Percentiles rank a stretch among this genome's conserved stretches.
Conservation (phyloP, 2,888 invertebrate genomes). For the Gnatocerus cornutus region DNA sequence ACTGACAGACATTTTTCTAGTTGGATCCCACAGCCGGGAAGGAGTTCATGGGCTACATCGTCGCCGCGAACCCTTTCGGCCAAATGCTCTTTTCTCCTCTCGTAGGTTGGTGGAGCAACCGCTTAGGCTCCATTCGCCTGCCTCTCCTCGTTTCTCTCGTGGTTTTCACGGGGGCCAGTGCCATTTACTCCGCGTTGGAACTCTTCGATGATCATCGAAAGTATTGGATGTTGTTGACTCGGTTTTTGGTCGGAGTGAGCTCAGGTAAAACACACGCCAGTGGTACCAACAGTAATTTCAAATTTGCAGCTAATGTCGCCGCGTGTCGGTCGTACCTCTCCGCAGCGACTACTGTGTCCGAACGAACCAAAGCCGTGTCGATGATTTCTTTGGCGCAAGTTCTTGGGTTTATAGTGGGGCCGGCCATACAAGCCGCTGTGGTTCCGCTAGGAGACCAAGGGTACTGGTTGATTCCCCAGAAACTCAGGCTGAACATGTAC, state of each 20-base stretch:
- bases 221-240: constrained; percentile 83
- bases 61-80: constrained; percentile 90
- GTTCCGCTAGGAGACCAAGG: constrained; percentile 85
- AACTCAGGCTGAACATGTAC: constrained; percentile 86
- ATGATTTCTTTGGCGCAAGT: constrained; percentile 90
- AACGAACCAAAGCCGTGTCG: constrained; percentile 88
- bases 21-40: constrained; percentile 86
- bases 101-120: constrained; percentile 90
- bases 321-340: constrained; percentile 89
- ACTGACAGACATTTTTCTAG: too few species aligned
- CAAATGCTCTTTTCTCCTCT: constrained; percentile 91
- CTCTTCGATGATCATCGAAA: constrained; percentile 77
- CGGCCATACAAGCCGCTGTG: constrained; percentile 86
- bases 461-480: constrained; percentile 71
- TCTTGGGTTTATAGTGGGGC: constrained; percentile 90
- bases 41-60: constrained; percentile 87
- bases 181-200: constrained; percentile 84
- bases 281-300: too few species aligned
- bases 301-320: constrained; percentile 84
- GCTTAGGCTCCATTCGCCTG: constrained; percentile 79
- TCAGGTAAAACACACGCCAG: constrained; percentile 75
- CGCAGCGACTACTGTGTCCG: constrained; percentile 85
- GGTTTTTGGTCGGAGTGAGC: constrained; percentile 88
- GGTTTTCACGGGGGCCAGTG: constrained; percentile 83
- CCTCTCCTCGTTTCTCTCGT: constrained; percentile 82